A percentile compares a stretch with the other conserved stretches of the same genome.
Conservation (phyloP, 2,888 invertebrate species). For the Oscheius sp. region DNA sequence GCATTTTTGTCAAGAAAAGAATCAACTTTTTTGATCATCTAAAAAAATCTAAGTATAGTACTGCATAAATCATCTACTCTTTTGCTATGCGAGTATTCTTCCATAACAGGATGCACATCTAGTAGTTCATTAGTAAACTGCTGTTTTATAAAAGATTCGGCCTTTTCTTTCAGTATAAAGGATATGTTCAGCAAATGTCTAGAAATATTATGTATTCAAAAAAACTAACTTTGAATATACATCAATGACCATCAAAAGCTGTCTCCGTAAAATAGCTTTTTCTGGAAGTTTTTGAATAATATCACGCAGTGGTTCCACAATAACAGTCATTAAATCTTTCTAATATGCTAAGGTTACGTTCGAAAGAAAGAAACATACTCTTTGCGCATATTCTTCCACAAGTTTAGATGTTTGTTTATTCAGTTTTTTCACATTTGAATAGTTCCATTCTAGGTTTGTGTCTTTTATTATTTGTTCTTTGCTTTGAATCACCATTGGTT, state of each 20-base stretch:
- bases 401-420: conserved; percentile 38
- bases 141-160: conserved; percentile 75
- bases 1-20: conserved; percentile 41
- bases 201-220: neutral
- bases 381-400: conserved; percentile 35
- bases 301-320: conserved; percentile 47
- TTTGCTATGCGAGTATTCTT: conserved; percentile 82
- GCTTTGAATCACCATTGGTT: neutral
- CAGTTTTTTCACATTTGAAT: conserved; percentile 35
- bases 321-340: conserved; percentile 34
- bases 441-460: conserved; percentile 41
- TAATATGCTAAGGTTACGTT: neutral
- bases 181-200: conserved; percentile 87
- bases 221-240: conserved; percentile 49
- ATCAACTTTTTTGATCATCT: conserved; percentile 49
- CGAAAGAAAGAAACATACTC: conserved; percentile 37
- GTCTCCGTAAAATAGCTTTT: conserved; percentile 41
- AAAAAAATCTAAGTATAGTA: neutral
- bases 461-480: conserved; percentile 10
- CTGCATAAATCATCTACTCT: conserved; percentile 49
- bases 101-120: conserved; percentile 87
- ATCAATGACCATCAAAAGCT: conserved; percentile 44
- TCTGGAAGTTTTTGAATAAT: conserved; percentile 41
- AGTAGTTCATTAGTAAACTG: conserved; percentile 73
- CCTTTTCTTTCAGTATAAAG: conserved; percentile 85